Base-by-base conservation (phyloP, 2,888 invertebrate genomes). In the Cerastis rubricosa region DNA sequence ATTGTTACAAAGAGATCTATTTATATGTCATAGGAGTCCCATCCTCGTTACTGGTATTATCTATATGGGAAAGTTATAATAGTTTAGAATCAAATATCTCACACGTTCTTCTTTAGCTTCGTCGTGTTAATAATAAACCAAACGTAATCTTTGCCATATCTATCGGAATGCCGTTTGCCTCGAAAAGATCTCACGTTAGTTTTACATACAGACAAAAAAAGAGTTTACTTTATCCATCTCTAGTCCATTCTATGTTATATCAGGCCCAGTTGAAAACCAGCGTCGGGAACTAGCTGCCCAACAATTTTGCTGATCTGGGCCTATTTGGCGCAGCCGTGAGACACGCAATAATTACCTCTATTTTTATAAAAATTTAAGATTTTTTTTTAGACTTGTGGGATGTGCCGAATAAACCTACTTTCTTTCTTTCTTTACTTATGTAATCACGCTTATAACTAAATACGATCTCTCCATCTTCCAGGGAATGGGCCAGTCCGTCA, bases 401-500 rank as follows among this genome's bases (percentile, higher is more conserved):
- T 35, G 3, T 35, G 3, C 1, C 35, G 3, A 35, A 35, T 35
- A 35, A 35, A 35, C 35, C 35, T 35, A 35, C 3, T 35, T 35
- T 35, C 35, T 35, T 35, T 35, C 35, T 35, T 35, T 35, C 35
- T 35, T 35, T 35, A 35, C 35, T 1, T 3, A 35, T 35, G 35
- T 35, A 35, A 35, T 35, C 35, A 35, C 35, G 35, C 35, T 3
- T 47, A 3, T 47, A 47, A 1, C 59, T 7, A 17, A 29, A 29
- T 3, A 3, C 29, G 17, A 29, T 29, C 2, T 12, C 25, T 29
- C 29, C 49, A 59, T 72, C 65, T 90, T 91, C 14, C 89, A 96
- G 97, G 95, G 95, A 43, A 97, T 97, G 95, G 94, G 94, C 11
- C 97, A 97, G 89, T 88, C 93, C 11, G 96, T 97, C 29, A 96